Evolutionary conservation across 64 coral and sea anemone species (phyloP).

Genomic region (Pocillopora verrucosa): DNA sequence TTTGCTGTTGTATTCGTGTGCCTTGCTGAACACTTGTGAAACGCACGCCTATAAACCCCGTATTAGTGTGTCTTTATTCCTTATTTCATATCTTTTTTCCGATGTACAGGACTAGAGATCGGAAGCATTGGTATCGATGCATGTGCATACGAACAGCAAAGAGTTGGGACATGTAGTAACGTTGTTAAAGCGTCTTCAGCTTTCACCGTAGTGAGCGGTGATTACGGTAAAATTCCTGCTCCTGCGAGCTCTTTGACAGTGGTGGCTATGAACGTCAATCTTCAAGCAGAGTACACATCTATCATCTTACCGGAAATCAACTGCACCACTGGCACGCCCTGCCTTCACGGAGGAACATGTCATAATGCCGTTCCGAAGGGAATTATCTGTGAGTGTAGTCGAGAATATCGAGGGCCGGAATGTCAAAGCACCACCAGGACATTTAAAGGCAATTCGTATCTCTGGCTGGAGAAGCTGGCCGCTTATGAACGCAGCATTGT

Average conservation of each 20-base stretch:
- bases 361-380: conserved; percentile 71
- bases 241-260: conserved; percentile 50
- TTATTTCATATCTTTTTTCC: background rate
- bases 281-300: conserved; percentile 41
- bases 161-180: conserved; percentile 71
- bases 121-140: conserved; percentile 85
- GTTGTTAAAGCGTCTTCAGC: conserved; percentile 50
- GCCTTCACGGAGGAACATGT: conserved; percentile 89
- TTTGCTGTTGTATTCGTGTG: no score
- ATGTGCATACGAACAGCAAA: conserved; percentile 71
- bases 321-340: conserved; percentile 48
- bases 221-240: conserved; percentile 71
- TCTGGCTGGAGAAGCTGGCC: conserved; percentile 64
- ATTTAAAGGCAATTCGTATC: conserved; percentile 83
- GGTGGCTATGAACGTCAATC: conserved; percentile 63
- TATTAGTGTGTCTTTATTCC: no score
- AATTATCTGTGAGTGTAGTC: conserved; percentile 79
- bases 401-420: conserved; percentile 58
- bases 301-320: conserved; percentile 13
- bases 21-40: no score
- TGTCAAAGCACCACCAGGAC: conserved; percentile 90
- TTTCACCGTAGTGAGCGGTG: conserved; percentile 83
- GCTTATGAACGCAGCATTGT: conserved; percentile 74
- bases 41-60: no score
- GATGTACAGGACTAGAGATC: conserved; percentile 60